Base-by-base conservation (phyloP, 2,888 invertebrate genomes). In the Byasa hedistus region DNA sequence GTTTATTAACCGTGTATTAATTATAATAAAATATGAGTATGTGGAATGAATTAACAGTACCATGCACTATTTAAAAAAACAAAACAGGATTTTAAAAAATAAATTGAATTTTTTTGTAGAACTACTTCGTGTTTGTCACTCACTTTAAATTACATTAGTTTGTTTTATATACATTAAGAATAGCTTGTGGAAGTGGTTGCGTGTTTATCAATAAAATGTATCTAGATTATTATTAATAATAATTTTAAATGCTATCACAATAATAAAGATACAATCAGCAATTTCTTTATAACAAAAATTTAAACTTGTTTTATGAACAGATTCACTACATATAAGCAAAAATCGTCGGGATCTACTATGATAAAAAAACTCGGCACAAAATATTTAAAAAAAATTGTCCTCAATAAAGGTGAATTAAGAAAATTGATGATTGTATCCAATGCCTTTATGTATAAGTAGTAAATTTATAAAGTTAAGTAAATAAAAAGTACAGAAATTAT, bases 111-210 rank as follows among this genome's bases (percentile, higher is more conserved):
- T 54, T 54, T 22, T 22, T 12, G 22, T 54, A 22, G 23, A 54
- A 23, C 12, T 54, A 54, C 22, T 22, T 54, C 12, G 21, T 54
- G 22, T n/a, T 15, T 54, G 19, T 5, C 3, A 58, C 19, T 10
- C 2, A 27, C 48, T 59, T 19, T 24, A 10, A 51, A 60, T 61
- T 51, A 32, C 15, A 23, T 44, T 19, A 19, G 19, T 44, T 48
- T 19, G 5, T n/a, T 48, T 48, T 48, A 5, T 12, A 39, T 66
- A 39, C 21, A 52, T 44, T 73, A 71, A 63, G 72, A 71, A 72
- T 71, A 72, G 74, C 75, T 73, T 74, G 69, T 73, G 75, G 76
- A 72, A 71, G 72, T 75, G 74, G 76, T 75, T 24, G 69, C 72
- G 73, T 54, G 39, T 68, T 68, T 58, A 65, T 60, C 54, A 51